Evolutionary conservation across 92 coral and sea anemone species (phyloP).

Genomic region (Parazoanthus darwini): DNA sequence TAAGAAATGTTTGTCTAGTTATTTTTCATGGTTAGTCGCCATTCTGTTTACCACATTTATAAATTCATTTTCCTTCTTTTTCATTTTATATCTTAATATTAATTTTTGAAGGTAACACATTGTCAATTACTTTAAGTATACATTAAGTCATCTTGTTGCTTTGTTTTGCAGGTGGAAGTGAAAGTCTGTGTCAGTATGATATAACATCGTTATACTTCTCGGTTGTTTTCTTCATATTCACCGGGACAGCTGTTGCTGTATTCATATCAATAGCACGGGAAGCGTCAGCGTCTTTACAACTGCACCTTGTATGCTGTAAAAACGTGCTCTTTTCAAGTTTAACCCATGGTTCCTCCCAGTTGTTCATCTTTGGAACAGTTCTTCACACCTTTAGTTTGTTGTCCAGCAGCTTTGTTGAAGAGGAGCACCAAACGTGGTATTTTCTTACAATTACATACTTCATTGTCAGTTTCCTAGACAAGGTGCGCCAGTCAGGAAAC

Average conservation of each 20-base stretch:
- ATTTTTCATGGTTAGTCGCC: no score
- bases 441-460: conserved; percentile 73
- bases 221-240: conserved; percentile 42
- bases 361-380: conserved; percentile 49
- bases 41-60: no score
- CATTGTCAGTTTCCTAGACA: conserved; percentile 50
- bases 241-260: conserved; percentile 31
- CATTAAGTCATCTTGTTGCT: not conserved
- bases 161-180: conserved; percentile 83
- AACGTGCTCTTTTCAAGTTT: conserved; percentile 30
- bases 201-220: conserved; percentile 50
- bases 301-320: not conserved
- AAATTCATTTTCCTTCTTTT: no score
- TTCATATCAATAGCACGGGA: conserved; percentile 9
- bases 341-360: conserved; percentile 12
- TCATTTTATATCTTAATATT: not conserved
- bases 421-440: conserved; percentile 98
- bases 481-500: not conserved
- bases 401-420: conserved; percentile 96
- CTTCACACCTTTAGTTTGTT: conserved; percentile 75
- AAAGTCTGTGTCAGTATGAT: conserved; percentile 66
- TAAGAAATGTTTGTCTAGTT: no score
- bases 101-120: not conserved
- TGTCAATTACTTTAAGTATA: not conserved
- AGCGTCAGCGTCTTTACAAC: not conserved